phyloP scores from a whole-genome alignment of 92 coral and sea anemone genomes.

The Hydrozoanthus gracilis region DNA sequence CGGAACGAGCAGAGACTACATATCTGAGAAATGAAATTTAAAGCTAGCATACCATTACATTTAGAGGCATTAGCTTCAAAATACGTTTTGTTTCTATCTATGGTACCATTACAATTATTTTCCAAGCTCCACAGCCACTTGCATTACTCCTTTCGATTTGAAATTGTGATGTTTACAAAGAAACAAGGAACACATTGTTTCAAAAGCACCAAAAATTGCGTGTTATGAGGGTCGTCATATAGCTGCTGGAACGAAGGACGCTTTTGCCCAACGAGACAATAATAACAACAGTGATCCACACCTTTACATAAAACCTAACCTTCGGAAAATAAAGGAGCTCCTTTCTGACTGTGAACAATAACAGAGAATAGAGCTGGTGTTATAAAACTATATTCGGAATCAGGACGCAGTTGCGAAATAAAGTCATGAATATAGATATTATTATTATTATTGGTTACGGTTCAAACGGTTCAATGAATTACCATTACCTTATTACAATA shows the following conservation, averaged over 20 bases:
- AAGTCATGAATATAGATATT: constrained; percentile 1
- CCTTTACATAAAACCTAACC: constrained; percentile 36
- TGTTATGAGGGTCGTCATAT: background rate
- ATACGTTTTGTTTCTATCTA: background rate
- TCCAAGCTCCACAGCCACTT: background rate
- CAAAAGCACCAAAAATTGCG: background rate
- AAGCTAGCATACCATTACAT: background rate
- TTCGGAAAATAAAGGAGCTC: constrained; percentile 25
- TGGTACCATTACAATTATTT: background rate
- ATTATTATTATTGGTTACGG: background rate
- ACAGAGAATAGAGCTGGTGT: constrained; percentile 29
- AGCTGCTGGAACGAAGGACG: constrained; percentile 13
- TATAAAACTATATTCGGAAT: constrained; percentile 15
- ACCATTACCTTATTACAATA: background rate
- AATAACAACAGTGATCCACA: constrained; percentile 23
- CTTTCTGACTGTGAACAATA: constrained; percentile 16
- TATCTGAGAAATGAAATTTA: background rate
- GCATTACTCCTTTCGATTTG: background rate
- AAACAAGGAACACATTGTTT: background rate
- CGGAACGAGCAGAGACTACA: background rate
- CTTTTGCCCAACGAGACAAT: constrained; percentile 21
- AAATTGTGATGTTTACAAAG: too few relatives aligned
- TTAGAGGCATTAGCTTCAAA: background rate
- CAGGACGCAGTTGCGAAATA: background rate
- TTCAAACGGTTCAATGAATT: background rate